Evolutionary conservation across 2,113 vertebrate genomes (phyloP), one percentile per base, ranked within the genome.

Genomic region (Pterophyllum scalare): DNA sequence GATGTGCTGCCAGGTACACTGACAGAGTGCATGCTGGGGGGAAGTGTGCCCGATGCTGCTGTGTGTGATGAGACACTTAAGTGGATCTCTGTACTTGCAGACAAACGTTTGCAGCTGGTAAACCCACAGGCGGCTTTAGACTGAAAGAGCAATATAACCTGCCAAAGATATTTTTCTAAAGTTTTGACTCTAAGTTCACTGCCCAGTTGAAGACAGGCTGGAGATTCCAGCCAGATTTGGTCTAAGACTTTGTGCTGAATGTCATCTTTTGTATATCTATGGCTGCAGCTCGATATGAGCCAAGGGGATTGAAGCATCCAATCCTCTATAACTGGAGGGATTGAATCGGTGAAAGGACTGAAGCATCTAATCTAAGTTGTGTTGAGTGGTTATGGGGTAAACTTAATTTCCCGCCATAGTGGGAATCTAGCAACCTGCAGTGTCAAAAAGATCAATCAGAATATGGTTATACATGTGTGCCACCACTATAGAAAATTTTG

Each of bases 1-100:
- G 87, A 84, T 86, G 76, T 24, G 31, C 81, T 89, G 89, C 85
- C 89, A 87, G 93, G 87, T 93, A 85, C 77, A 62, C 10, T 77
- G 88, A 87, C 74, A 82, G 80, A 87, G 86, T 19, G 72, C 81
- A 61, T 65, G 59, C 86, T 46, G n/a, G 79, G 49, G 64, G 91
- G 70, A 80, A n/a, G 82, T 49, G 75, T 58, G 59, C 80, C 57
- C 56, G 6, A 81, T 89, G 76, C 78, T 70, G 19, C 78, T 31
- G 74, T 80, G 81, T 38, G 77, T 61, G 8, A 76, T 88, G 83
- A 91, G 80, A 79, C 82, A 78, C 83, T 87, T 88, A 77, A 89
- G 83, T 75, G 81, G 46, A 59, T 81, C 64, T 86, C 81, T 52
- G 62, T 81, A 80, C 79, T 59, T 1, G 14, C 65, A 87, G 28